phyloP scores from a whole-genome alignment of 2,888 invertebrate species.

The Drosophila paracracens region DNA sequence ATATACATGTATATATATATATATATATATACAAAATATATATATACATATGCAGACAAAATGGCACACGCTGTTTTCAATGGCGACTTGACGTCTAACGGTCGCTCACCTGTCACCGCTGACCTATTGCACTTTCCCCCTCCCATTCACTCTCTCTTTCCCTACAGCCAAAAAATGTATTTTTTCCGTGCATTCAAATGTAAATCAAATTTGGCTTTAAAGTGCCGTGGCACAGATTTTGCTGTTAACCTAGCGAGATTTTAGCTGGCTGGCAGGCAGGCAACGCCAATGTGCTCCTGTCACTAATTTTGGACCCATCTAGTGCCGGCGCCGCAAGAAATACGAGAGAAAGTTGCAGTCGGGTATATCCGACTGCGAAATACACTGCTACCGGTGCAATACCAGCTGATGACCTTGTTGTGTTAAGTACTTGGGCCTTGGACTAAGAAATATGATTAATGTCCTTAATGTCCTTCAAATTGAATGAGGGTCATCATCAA shows the following conservation, averaged over 20 bases:
- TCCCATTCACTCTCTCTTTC: background rate
- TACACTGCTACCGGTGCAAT: background rate
- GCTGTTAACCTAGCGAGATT: slow-evolving; percentile 48
- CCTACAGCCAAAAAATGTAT: slow-evolving; percentile 56
- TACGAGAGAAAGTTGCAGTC: background rate
- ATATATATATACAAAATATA: background rate
- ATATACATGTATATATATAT: background rate
- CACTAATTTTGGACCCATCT: slow-evolving; percentile 54
- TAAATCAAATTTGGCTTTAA: slow-evolving; percentile 73
- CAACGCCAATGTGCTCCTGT: slow-evolving; percentile 5
- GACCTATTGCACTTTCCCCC: slow-evolving; percentile 19
- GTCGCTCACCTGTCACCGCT: slow-evolving; percentile 37
- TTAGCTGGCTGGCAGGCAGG: slow-evolving; percentile 29
- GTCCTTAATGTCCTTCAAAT: background rate
- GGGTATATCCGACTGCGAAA: background rate
- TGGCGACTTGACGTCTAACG: slow-evolving; percentile 62
- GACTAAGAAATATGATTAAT: background rate
- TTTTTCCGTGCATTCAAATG: slow-evolving; percentile 68
- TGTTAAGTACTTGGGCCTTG: background rate
- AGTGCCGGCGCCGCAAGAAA: slow-evolving; percentile 21
- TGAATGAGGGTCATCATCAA: background rate
- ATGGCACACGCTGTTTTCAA: slow-evolving; percentile 20
- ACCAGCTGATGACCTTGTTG: background rate
- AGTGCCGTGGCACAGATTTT: slow-evolving; percentile 66
- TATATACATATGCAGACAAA: slow-evolving; percentile 6